Percentiles rank a stretch among this genome's conserved stretches.
Evolutionary conservation across 2,888 invertebrate genomes (phyloP).

Genomic region (Brachypalpus laphriformis): DNA sequence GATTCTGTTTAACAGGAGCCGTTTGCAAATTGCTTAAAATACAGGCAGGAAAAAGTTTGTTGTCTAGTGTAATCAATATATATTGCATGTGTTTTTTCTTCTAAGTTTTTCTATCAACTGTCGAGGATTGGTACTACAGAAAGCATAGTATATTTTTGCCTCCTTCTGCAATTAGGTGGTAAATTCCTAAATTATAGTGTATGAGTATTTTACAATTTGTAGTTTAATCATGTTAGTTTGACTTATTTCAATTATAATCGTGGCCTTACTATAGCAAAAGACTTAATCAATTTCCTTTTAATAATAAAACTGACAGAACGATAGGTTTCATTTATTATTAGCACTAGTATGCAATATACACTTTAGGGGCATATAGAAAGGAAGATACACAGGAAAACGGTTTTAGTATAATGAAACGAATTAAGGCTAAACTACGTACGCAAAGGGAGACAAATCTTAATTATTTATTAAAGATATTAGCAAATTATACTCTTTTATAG

Average conservation of each 20-base stretch:
- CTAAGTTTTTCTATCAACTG: background rate
- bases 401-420: background rate
- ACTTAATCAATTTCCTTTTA: slow-evolving; percentile 18
- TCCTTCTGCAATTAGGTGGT: background rate
- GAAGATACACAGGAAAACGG: background rate
- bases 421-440: slow-evolving; percentile 1
- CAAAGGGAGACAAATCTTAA: background rate
- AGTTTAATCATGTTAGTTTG: background rate
- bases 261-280: slow-evolving; percentile 54
- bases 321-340: slow-evolving; percentile 18
- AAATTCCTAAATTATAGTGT: background rate
- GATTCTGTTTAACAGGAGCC: too few relatives aligned
- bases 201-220: slow-evolving; percentile 9
- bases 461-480: background rate
- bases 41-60: too few relatives aligned
- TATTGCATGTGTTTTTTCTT: background rate
- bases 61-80: background rate
- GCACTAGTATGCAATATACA: slow-evolving; percentile 6
- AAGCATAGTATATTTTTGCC: background rate
- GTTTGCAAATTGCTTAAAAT: too few relatives aligned
- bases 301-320: background rate
- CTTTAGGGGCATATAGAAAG: background rate
- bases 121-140: background rate
- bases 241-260: slow-evolving; percentile 29
- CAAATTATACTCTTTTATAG: too few relatives aligned